Percentiles rank a stretch among this genome's conserved stretches.
Evolutionary conservation across 2,797 vertebrate genomes (phyloP).

Genomic region (Synaphobranchus kaupii): DNA sequence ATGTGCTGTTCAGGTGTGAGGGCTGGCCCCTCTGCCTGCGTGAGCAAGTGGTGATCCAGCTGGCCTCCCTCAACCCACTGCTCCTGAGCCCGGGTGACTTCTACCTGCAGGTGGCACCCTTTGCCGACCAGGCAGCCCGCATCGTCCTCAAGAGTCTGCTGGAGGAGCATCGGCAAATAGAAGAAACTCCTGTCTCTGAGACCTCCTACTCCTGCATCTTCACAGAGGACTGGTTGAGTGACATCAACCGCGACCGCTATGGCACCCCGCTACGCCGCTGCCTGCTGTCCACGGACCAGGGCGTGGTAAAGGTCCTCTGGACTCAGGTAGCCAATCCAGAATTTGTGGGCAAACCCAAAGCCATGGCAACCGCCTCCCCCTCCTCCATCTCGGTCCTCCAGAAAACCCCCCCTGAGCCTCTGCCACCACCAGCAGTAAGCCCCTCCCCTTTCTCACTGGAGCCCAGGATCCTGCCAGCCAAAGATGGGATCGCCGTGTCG

Average conservation of each 20-base stretch:
- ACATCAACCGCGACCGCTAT: constrained; percentile 69
- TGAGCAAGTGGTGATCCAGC: constrained; percentile 80
- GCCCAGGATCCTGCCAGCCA: constrained; percentile 75
- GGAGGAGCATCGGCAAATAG: constrained; percentile 73
- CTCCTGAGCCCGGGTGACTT: constrained; percentile 83
- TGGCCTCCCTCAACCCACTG: constrained; percentile 76
- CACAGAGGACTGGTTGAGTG: constrained; percentile 76
- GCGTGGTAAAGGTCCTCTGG: constrained; percentile 79
- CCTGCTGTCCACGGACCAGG: constrained; percentile 78
- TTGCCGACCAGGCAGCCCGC: constrained; percentile 81
- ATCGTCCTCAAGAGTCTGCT: constrained; percentile 81
- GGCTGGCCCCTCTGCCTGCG: constrained; percentile 89
- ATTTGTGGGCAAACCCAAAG: constrained; percentile 68
- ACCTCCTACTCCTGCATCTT: constrained; percentile 77
- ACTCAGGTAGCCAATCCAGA: constrained; percentile 77
- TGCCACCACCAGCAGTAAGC: constrained; percentile 42
- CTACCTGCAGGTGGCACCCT: constrained; percentile 83
- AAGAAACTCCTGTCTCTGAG: constrained; percentile 75
- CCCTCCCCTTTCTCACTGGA: constrained; percentile 66
- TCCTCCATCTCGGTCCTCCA: constrained; percentile 41
- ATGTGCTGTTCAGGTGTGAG: constrained; percentile 78
- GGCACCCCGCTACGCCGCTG: constrained; percentile 74
- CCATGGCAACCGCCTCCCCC: constrained; percentile 56
- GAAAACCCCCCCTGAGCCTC: constrained; percentile 47
- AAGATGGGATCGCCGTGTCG: constrained; percentile 76